These are phyloP conservation scores for Sminthopsis crassicaudata DNA, from an alignment of 2,113 vertebrate species.

Conservation along the genomic window DNA sequence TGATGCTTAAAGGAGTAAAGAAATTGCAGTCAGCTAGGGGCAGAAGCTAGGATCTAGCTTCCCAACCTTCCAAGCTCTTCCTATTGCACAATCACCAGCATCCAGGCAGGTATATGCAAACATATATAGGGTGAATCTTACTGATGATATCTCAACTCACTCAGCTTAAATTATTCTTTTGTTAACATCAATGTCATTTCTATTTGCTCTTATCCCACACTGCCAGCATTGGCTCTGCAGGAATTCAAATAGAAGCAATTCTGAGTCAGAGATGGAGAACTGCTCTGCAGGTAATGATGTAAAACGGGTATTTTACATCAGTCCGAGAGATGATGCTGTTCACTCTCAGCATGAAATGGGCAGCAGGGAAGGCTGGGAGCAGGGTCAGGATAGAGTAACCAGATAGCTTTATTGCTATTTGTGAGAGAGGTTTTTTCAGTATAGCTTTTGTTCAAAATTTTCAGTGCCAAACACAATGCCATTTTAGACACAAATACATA, in stretches of 20 bases:
- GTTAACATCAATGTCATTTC: background rate
- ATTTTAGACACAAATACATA: background rate
- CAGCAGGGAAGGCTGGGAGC: background rate
- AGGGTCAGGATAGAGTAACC: background rate
- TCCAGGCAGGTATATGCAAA: background rate
- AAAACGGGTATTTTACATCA: background rate
- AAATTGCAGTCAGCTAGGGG: background rate
- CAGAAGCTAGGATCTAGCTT: background rate
- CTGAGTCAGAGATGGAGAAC: background rate
- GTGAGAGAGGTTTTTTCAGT: background rate
- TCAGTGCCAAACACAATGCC: background rate
- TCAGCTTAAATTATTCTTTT: background rate
- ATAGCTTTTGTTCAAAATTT: background rate
- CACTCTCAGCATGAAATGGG: background rate
- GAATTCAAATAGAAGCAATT: background rate
- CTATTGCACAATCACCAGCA: background rate
- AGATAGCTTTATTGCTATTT: background rate
- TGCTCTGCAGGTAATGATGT: background rate
- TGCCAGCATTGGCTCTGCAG: background rate
- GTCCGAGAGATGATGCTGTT: background rate
- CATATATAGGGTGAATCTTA: background rate
- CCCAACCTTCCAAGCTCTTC: background rate
- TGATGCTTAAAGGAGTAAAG: background rate
- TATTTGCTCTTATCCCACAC: background rate
- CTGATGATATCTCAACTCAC: background rate